Base-by-base conservation (phyloP, 92 coral and sea anemone species). In the Micromussa lordhowensis region DNA sequence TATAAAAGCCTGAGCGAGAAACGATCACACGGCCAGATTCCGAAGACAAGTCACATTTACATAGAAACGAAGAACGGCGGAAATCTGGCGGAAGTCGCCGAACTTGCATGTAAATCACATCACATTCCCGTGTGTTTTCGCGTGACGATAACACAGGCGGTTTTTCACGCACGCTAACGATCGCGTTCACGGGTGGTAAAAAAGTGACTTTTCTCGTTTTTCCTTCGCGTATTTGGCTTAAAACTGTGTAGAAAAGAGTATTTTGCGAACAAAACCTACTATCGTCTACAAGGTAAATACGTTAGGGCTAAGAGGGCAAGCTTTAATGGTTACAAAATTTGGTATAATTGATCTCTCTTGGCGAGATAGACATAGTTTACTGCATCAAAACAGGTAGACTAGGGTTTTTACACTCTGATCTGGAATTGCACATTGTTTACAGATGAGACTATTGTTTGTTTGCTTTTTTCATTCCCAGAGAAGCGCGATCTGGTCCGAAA, bases 111-210 rank as follows among this genome's bases (percentile, higher is more conserved):
- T 28, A 66, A 66, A 66, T 26, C 3, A 28, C 34, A 28, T 66
- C 71, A 66, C 71, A 28, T 66, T 66, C 71, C 34, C 71, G 34
- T 34, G 71, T 66, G 71, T 66, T 66, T 34, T 66, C 71, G 71
- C 71, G 71, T 66, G 71, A 61, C 68, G 9, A 22, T 61, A 21
- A 21, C 0, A 4, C 13, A 61, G 0, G 2, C 17, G 30, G 32
- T 3, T 26, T 64, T 64, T 64, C 17, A 28, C 71, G 71, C 71
- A 66, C 32, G 34, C 13, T 24, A 30, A 66, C 71, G 71, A 12
- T 66, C 71, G 28, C 13, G 69, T 63, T 24, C 69, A 63, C 69
- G n/a, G 29, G 13, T 24, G 29, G 13, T 24, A 11, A 18, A 18
- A 58, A 58, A 21, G 0, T 0, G 7, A 17, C 24, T 58, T 58